phyloP scores from a whole-genome alignment of 2,797 vertebrate genomes.

The Gephyroberyx darwinii region DNA sequence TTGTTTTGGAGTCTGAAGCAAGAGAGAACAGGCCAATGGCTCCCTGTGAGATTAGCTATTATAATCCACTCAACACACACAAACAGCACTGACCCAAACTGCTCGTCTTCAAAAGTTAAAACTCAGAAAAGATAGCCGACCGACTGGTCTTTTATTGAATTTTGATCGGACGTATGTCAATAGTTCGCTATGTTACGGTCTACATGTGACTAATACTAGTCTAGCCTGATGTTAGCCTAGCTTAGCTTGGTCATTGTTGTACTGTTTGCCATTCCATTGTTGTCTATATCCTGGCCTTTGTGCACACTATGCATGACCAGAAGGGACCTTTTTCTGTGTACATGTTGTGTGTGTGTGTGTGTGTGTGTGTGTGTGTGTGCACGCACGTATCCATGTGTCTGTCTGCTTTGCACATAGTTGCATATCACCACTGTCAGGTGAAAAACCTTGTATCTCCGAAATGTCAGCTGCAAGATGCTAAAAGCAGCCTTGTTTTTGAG shows the following conservation, averaged over 20 bases:
- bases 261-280: slow-evolving; percentile 60
- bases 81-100: slow-evolving; percentile 44
- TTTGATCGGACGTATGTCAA: slow-evolving; percentile 27
- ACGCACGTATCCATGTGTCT: slow-evolving; percentile 10
- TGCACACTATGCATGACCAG: slow-evolving; percentile 47
- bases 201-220: slow-evolving; percentile 60
- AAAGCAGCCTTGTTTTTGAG: no score
- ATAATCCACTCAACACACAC: slow-evolving; percentile 67
- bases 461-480: no score
- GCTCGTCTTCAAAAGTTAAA: slow-evolving; percentile 45
- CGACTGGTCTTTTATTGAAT: slow-evolving; percentile 38
- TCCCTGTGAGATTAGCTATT: slow-evolving; percentile 74
- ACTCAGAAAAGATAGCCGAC: slow-evolving; percentile 21
- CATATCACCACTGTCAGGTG: no score
- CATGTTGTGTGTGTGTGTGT: slow-evolving; percentile 16
- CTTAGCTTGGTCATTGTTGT: slow-evolving; percentile 49
- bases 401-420: not conserved
- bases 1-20: slow-evolving; percentile 80
- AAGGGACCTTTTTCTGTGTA: slow-evolving; percentile 55
- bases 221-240: slow-evolving; percentile 52
- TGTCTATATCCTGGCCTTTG: slow-evolving; percentile 61
- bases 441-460: no score
- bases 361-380: slow-evolving; percentile 9
- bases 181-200: slow-evolving; percentile 46
- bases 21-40: slow-evolving; percentile 71